Evolutionary conservation across 2,113 vertebrate genomes (phyloP), one percentile per base, ranked within the genome.

Genomic region (Melanerpes formicivorus): DNA sequence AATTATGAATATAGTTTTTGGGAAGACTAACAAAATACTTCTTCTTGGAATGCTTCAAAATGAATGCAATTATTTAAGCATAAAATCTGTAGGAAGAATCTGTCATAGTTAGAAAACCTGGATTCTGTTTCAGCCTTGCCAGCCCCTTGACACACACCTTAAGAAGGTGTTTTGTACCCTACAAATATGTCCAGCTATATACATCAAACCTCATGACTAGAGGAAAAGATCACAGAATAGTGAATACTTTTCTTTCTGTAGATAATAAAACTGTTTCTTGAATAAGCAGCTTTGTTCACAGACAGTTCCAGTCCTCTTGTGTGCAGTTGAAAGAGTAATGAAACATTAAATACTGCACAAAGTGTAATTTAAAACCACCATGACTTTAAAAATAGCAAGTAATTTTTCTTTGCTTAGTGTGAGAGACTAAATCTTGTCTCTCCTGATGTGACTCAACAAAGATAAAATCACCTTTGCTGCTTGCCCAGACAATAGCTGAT

Each of bases 291-390:
- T 90, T 91, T 93, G 69, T 80, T 91, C 72, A 86, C 65, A 66
- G 34, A 54, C 60, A 87, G 64, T 87, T 74, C 55, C 26, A 54
- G 60, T 76, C 15, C 55, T 44, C 11, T 30, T 87, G 37, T 11
- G n/a, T 70, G 77, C 15, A 50, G 58, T 52, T 65, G 67, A 79
- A 74, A 89, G 67, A 70, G 34, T 77, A 82, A 85, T 83, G n/a
- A 94, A 91, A 94, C 89, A 82, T 85, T 90, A 77, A 91, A 77
- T 54, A 59, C n/a, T 70, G 55, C n/a, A 85, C 4, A 54, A 76
- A 90, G 77, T 55, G 52, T 87, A 76, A 65, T 91, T 87, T 80
- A 25, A 93, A 88, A 90, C 88, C 60, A 63, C 46, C 46, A 54
- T 16, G 82, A 50, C 29, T 90, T 93, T 44, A 80, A 85, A 88